Evolutionary conservation across 2,113 vertebrate species (phyloP).

Genomic region (Leucoraja erinaceus): DNA sequence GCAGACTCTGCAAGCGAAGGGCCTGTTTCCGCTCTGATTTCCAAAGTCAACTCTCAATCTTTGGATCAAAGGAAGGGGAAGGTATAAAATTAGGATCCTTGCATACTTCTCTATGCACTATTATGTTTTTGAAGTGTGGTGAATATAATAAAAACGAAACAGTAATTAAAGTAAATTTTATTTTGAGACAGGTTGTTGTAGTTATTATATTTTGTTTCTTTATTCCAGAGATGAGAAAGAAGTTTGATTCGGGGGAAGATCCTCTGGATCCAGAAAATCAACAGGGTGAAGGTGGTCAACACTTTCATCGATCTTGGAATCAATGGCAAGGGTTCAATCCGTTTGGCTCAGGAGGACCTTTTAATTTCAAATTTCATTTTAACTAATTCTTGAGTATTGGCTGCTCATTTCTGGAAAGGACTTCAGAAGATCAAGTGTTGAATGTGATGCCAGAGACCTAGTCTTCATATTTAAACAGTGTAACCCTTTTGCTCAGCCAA

Average conservation of each 20-base stretch:
- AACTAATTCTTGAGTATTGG: conserved; percentile 62
- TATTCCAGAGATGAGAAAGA: conserved; percentile 80
- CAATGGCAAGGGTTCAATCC: conserved; percentile 91
- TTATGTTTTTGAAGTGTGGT: not conserved
- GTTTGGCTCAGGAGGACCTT: conserved; percentile 87
- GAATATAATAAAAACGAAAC: not conserved
- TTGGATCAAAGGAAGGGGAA: not conserved
- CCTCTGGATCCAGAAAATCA: conserved; percentile 91
- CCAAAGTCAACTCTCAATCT: not conserved
- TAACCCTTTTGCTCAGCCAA: conserved; percentile 31
- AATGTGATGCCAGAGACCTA: conserved; percentile 23
- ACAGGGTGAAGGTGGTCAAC: conserved; percentile 66
- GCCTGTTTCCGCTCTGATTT: too few species aligned
- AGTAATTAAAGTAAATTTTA: not conserved
- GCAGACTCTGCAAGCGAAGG: too few species aligned
- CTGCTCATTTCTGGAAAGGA: conserved; percentile 28
- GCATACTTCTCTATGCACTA: not conserved
- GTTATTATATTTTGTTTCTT: conserved; percentile 40
- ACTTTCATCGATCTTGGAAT: conserved; percentile 76
- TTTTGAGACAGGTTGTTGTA: not conserved
- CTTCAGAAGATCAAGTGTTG: not conserved
- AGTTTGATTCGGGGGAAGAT: conserved; percentile 90
- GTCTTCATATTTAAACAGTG: not conserved
- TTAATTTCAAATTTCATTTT: conserved; percentile 91
- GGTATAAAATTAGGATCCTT: not conserved